Conservation (phyloP, 1,140 invertebrate species). For the Psix sp. region DNA sequence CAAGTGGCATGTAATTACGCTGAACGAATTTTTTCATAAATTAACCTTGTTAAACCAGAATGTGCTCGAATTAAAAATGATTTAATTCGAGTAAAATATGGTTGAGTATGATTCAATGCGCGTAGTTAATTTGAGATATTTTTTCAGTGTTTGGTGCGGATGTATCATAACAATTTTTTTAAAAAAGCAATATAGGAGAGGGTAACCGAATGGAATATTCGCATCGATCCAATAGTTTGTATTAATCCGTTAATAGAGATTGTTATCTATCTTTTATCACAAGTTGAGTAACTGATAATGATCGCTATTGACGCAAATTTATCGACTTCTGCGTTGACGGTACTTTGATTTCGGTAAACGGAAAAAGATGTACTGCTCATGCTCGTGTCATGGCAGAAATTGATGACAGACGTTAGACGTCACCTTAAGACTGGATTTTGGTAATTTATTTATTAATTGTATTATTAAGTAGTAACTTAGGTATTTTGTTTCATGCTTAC, state of each 20-base stretch:
- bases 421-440: slow-evolving; percentile 45
- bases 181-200: no score
- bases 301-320: slow-evolving; percentile 27
- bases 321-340: slow-evolving; percentile 39
- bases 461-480: slow-evolving; percentile 8
- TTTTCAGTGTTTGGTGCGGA: slow-evolving; percentile 16
- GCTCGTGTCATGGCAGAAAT: slow-evolving; percentile 25
- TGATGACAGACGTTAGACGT: slow-evolving; percentile 22
- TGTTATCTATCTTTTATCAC: slow-evolving; percentile 14
- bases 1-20: no score
- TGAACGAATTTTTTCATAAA: no score
- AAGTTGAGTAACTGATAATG: slow-evolving; percentile 20
- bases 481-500: neutral
- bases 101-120: no score
- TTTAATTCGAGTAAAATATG: no score
- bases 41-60: no score
- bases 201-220: slow-evolving; percentile 15
- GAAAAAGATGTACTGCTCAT: neutral
- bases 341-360: slow-evolving; percentile 2
- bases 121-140: no score
- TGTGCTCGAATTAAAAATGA: no score
- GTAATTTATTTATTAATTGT: slow-evolving; percentile 28
- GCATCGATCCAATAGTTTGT: slow-evolving; percentile 18
- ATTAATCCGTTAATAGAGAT: slow-evolving; percentile 34
- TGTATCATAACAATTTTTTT: slow-evolving; percentile 13